A percentile compares a stretch with the other conserved stretches of the same genome.
These are phyloP conservation scores for Drosophila yakuba DNA, from an alignment of 1,140 invertebrate species.

Conservation along the genomic window DNA sequence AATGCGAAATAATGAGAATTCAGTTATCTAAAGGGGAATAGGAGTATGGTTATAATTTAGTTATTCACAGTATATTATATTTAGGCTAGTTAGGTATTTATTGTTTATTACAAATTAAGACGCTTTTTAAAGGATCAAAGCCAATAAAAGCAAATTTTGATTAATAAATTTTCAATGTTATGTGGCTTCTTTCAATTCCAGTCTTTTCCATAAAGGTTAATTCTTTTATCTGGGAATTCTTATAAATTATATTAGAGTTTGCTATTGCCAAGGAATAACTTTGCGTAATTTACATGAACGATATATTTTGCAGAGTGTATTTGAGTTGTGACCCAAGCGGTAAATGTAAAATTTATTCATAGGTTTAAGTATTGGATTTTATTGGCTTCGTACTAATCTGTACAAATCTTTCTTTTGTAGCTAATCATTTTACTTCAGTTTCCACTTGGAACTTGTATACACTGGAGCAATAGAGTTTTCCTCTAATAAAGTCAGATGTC, in stretches of 20 bases:
- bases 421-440: not conserved
- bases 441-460: not conserved
- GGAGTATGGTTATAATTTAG: not conserved
- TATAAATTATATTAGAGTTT: no score
- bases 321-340: not conserved
- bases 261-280: no score
- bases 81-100: constrained; percentile 36
- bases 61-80: constrained; percentile 37
- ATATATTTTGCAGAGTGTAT: not conserved
- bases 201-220: no score
- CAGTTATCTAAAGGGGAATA: constrained; percentile 19
- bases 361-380: no score
- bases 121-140: not conserved
- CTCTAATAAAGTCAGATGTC: not conserved
- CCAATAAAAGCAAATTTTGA: not conserved
- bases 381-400: not conserved
- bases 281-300: not conserved
- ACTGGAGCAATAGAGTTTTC: not conserved
- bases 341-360: not conserved
- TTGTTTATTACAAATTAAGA: constrained; percentile 2
- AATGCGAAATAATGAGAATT: constrained; percentile 71
- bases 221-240: no score
- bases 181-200: not conserved
- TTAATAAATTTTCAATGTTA: not conserved
- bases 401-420: not conserved